Base-by-base conservation (phyloP, 2,797 vertebrate species). In the Passerculus sandwichensis region DNA sequence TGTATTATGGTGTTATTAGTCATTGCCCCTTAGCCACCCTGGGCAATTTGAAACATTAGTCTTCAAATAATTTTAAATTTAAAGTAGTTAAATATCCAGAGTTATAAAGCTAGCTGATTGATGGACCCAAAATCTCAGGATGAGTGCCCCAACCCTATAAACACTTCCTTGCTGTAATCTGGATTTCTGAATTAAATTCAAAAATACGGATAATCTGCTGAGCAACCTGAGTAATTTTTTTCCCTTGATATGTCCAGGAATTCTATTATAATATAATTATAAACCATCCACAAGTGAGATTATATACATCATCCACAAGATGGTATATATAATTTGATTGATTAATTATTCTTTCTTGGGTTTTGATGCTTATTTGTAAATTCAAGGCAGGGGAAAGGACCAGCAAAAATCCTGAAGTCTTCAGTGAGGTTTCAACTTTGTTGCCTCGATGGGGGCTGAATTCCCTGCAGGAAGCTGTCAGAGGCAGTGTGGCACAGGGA, bases 391-490 rank as follows among this genome's bases (percentile, higher is more conserved):
- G 29, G 57, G n/a, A 81, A 77, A 76, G 15, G 64, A 67, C 17
- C 67, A 82, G 19, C 50, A 73, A 25, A 88, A 85, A 15, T 2
- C 5, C 21, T 15, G 14, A 82, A 64, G 8, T 61, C 72, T 47
- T 26, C 3, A 23, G 36, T 14, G 27, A 67, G 1, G 5, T 1
- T 2, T 48, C 51, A 54, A 18, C 30, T 65, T 50, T 2, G 1
- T 13, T 0, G 0, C 23, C 32, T 2, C 2, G 13, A 30, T 3
- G 0, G 2, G 57, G 17, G 42, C 60, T 61, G 60, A 87, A 79
- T 50, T 60, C 44, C 17, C 10, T 0, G 2, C 20, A 19, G 60
- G 48, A 75, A 60, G 29, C 44, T 45, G 34, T 7, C 27, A 29
- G 42, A 65, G 50, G 12, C 59, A 26, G 18, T 5, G 34, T 40